Evolutionary conservation across 2,113 vertebrate genomes (phyloP).

Genomic region (Amazona vittata): DNA sequence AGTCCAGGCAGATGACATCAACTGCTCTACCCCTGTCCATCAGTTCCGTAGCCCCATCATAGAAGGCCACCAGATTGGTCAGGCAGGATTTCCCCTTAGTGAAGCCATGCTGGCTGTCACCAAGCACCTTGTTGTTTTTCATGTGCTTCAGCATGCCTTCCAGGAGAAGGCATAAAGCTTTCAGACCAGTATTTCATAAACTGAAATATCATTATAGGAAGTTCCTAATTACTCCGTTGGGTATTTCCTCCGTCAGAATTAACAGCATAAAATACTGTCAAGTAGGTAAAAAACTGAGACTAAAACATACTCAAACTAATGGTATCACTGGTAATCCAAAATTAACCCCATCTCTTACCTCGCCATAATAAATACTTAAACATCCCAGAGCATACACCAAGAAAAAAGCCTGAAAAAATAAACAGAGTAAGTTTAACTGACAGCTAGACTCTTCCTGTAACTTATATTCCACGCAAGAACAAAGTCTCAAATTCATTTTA

Average conservation of each 20-base stretch:
- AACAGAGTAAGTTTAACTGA: neutral
- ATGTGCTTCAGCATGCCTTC: no score
- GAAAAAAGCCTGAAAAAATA: slow-evolving; percentile 90
- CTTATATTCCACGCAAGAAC: neutral
- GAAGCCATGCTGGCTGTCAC: no score
- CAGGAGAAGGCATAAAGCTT: neutral
- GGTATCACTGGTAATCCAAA: neutral
- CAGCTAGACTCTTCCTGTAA: neutral
- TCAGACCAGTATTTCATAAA: neutral
- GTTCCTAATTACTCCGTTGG: neutral
- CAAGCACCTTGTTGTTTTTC: no score
- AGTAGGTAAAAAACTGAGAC: neutral
- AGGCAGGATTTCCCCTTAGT: no score
- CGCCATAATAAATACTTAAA: slow-evolving; percentile 82
- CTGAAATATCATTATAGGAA: neutral
- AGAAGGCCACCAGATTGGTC: no score
- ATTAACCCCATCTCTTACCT: slow-evolving; percentile 75
- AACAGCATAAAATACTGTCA: neutral
- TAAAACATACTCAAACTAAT: neutral
- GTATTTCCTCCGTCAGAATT: neutral
- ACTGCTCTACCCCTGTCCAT: no score
- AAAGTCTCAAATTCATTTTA: neutral
- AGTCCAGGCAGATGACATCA: no score
- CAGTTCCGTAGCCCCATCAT: no score
- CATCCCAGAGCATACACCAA: slow-evolving; percentile 91